Base-by-base conservation (phyloP, 1,140 invertebrate species). In the Heliothis virescens region DNA sequence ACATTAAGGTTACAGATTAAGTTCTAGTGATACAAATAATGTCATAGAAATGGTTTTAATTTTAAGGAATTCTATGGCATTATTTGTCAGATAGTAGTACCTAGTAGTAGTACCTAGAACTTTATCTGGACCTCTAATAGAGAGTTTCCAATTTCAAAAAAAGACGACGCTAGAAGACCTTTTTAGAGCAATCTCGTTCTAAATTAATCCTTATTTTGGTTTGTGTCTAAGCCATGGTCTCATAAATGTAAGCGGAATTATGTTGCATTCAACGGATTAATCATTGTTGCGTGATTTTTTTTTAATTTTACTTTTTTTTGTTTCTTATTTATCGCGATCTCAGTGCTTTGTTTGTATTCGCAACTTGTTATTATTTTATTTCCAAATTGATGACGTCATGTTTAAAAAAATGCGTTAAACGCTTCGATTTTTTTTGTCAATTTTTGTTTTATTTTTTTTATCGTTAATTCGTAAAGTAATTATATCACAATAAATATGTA, bases 291-390 rank as follows among this genome's bases (percentile, higher is more conserved):
- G 69, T 57, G 50, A 34, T 15, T 34, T 50, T 34, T 50, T 34
- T 16, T 41, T 57, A 71, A 15, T 21, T 26, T 26, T 26, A 15
- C 52, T 72, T 72, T 34, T 34, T 16, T 34, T 57, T 34, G 29
- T 72, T 57, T 55, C 55, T 72, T 57, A 34, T 65, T 65, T 41
- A 34, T 72, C 26, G 52, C 52, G 69, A 72, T 72, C 69, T 72
- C 69, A 72, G 52, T 72, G 69, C 69, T 72, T 57, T 72, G 69
- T 72, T 72, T 57, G 52, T 72, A 72, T 41, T 72, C 69, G 69
- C 52, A 18, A 57, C 26, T 72, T 72, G 69, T 72, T 72, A 72
- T 57, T 72, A 34, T 53, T 55, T 52, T 52, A 15, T 52, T 52
- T 52, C 34, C 7, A 48, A 48, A 67, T 67, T 67, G 34, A 48